Evolutionary conservation across 2,888 invertebrate species (phyloP), one percentile per base, ranked within the genome.

Genomic region (Torymus auratus): DNA sequence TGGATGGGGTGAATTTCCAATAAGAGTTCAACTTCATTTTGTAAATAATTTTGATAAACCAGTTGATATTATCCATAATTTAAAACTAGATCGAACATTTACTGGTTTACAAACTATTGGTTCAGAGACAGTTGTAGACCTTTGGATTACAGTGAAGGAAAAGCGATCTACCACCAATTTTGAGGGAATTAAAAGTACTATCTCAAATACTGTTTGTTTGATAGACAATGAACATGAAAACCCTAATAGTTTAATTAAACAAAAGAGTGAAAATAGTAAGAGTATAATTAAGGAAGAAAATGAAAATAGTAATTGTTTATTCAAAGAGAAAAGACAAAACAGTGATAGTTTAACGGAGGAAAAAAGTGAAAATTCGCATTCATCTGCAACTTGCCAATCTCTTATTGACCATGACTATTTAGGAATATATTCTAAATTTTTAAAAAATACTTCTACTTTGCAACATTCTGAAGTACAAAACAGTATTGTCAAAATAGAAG

Each of bases 1-100:
- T 80, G 98, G 98, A 17, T 98, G 98, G 98, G 98, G 98, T 13
- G 97, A 98, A 92, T 98, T 98, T 91, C 96, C 96, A 0, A 93
- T 97, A 5, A 92, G 95, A 71, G 93, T 97, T 2, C 96, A 96
- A 89, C 92, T 98, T 1, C 95, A 95, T 90, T 98, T 98, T 89
- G 92, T 93, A 58, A 94, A 95, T 77, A 89, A 92, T 10, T 90
- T 94, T 15, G 96, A 97, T 89, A 95, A 96, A 82, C 96, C 96
- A 0, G 94, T 96, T 50, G 94, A 95, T 84, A 91, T 98, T 14
- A 93, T 95, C 73, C 98, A 98, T 90, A 93, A 94, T 85, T 92
- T 97, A 85, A 94, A 96, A 87, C 91, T 98, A 83, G 97, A 98
- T 90, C 93, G 95, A 83, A 95, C 95, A 50, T 95, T 95, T 87